phyloP scores from a whole-genome alignment of 2,888 invertebrate genomes.

The Diaprepes abbreviatus region DNA sequence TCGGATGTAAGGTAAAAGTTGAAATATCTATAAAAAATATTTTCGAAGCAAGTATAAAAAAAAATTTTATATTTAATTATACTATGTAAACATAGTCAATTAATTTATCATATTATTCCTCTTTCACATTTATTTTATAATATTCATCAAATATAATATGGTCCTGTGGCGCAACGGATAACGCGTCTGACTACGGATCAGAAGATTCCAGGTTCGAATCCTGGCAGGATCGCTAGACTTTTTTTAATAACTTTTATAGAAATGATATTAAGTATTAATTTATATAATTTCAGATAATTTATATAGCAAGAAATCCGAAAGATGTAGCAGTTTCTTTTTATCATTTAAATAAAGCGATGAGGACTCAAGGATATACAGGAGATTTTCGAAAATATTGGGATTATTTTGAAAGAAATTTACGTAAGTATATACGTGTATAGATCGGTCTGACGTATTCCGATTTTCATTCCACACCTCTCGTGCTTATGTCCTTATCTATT shows the following conservation, averaged over 20 bases:
- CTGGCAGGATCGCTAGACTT: conserved; percentile 66
- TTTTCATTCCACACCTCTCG: too few species aligned
- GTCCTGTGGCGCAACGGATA: conserved; percentile 73
- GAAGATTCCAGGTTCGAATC: conserved; percentile 72
- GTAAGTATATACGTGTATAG: conserved; percentile 72
- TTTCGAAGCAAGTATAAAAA: too few species aligned
- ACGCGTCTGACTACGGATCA: conserved; percentile 73
- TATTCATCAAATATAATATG: conserved; percentile 51
- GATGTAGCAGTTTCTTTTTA: conserved; percentile 89
- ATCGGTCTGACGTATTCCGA: too few species aligned
- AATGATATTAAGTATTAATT: too few species aligned
- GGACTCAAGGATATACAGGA: conserved; percentile 78
- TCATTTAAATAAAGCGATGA: conserved; percentile 79
- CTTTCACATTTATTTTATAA: too few species aligned
- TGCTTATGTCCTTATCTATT: too few species aligned
- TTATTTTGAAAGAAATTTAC: conserved; percentile 77
- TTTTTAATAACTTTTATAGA: too few species aligned
- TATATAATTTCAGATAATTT: conserved; percentile 76
- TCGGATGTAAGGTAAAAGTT: conserved; percentile 47
- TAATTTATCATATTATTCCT: too few species aligned
- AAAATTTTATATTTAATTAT: too few species aligned
- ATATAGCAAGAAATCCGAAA: conserved; percentile 88
- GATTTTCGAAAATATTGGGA: conserved; percentile 80
- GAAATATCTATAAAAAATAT: too few species aligned
- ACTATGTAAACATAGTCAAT: too few species aligned